Conservation (phyloP, 2,888 invertebrate genomes). For the Melikaiella ostensackeni region DNA sequence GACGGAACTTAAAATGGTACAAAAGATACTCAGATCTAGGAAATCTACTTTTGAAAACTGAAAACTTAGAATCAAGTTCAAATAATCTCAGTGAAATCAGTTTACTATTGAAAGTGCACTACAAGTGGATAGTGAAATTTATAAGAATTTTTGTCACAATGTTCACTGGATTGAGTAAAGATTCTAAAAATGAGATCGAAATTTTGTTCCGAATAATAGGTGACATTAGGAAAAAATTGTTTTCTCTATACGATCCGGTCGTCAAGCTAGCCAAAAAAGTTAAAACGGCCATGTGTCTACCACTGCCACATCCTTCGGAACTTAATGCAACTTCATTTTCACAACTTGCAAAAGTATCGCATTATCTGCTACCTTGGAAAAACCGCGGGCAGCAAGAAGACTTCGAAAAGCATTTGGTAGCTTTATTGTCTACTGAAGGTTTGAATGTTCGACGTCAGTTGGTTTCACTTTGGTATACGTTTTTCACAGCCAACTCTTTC, state of each 20-base stretch:
- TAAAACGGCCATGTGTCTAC: conserved; percentile 59
- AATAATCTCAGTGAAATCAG: conserved; percentile 78
- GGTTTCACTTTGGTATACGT: conserved; percentile 60
- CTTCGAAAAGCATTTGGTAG: conserved; percentile 59
- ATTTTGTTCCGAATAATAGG: conserved; percentile 66
- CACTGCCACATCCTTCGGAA: conserved; percentile 64
- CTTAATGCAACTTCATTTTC: conserved; percentile 52
- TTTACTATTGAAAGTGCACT: conserved; percentile 83
- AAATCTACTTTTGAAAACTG: conserved; percentile 69
- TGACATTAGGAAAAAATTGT: conserved; percentile 54
- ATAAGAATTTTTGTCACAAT: conserved; percentile 58
- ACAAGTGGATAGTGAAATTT: conserved; percentile 85
- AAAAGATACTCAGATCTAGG: conserved; percentile 78
- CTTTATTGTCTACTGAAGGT: conserved; percentile 56
- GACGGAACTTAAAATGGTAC: conserved; percentile 80
- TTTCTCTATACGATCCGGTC: conserved; percentile 61
- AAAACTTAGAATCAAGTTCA: conserved; percentile 57
- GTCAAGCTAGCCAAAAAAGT: conserved; percentile 65
- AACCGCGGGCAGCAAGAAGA: conserved; percentile 44
- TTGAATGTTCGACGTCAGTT: conserved; percentile 51
- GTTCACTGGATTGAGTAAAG: conserved; percentile 44
- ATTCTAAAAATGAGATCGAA: conserved; percentile 59
- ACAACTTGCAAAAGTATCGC: conserved; percentile 53
- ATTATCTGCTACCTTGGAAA: conserved; percentile 54
- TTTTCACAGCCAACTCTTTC: conserved; percentile 56